Percentiles rank a stretch among this genome's conserved stretches.
Evolutionary conservation across 2,113 vertebrate genomes (phyloP).

Genomic region (Oncorhynchus keta): DNA sequence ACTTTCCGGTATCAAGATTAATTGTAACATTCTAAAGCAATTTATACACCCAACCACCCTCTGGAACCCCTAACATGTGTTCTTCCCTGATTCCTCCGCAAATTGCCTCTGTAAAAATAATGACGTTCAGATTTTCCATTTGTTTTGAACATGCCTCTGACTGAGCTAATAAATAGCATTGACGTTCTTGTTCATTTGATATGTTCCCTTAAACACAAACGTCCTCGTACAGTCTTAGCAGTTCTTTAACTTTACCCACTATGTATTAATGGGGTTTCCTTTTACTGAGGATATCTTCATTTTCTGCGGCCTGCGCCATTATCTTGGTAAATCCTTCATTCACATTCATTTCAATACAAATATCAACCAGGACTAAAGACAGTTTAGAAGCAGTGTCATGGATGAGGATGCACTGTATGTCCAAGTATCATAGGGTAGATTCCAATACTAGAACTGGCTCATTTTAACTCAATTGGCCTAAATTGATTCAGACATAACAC

Average conservation of each 20-base stretch:
- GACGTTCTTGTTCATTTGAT: slow-evolving; percentile 17
- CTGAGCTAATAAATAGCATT: slow-evolving; percentile 39
- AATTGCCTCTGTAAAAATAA: slow-evolving; percentile 54
- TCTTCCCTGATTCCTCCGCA: slow-evolving; percentile 32
- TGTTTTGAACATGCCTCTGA: slow-evolving; percentile 27
- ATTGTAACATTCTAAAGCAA: slow-evolving; percentile 39
- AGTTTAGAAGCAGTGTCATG: no score
- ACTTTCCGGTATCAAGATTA: slow-evolving; percentile 29
- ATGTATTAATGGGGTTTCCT: no score
- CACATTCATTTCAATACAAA: no score
- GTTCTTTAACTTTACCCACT: not conserved
- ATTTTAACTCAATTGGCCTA: no score
- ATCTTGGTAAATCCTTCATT: no score
- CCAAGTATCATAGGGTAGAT: no score
- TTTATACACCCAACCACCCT: slow-evolving; percentile 26
- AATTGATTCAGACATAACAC: no score
- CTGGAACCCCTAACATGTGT: slow-evolving; percentile 18
- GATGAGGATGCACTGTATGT: no score
- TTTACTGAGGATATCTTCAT: no score
- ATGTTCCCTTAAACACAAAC: slow-evolving; percentile 9
- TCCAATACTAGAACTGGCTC: no score
- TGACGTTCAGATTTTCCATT: slow-evolving; percentile 42
- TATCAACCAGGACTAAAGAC: no score
- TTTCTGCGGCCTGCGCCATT: no score
- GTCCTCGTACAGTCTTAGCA: not conserved